These are phyloP conservation scores for Zophobas atratus DNA, from an alignment of 1,140 invertebrate genomes.

Conservation along the genomic window DNA sequence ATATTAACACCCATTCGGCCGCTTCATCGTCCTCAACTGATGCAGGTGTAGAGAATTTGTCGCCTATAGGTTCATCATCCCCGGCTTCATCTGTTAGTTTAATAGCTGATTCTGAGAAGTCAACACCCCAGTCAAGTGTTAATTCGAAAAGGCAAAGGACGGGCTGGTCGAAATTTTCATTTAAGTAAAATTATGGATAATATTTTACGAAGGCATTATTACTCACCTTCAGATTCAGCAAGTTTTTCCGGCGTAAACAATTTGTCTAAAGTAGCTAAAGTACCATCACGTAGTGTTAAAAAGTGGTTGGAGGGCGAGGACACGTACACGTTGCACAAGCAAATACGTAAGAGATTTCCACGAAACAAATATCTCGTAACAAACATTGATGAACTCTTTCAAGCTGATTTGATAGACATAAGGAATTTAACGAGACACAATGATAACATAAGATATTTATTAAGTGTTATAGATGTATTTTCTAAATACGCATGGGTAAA, in stretches of 20 bases:
- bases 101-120: too few species aligned
- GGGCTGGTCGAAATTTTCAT: background rate
- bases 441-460: constrained; percentile 66
- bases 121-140: too few species aligned
- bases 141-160: background rate
- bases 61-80: too few species aligned
- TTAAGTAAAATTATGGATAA: background rate
- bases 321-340: constrained; percentile 56
- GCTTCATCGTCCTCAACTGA: too few species aligned
- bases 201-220: background rate
- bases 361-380: constrained; percentile 59
- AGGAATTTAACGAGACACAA: constrained; percentile 62
- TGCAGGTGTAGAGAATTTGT: too few species aligned
- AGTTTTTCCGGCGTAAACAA: constrained; percentile 9
- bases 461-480: constrained; percentile 69
- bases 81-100: too few species aligned
- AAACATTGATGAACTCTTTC: constrained; percentile 65
- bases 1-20: background rate
- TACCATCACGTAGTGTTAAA: background rate
- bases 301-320: constrained; percentile 1
- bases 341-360: constrained; percentile 62
- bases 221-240: background rate
- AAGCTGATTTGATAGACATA: constrained; percentile 67
- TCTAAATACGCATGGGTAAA: constrained; percentile 68
- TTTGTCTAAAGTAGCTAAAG: background rate